A percentile compares a stretch with the other conserved stretches of the same genome.
Evolutionary conservation across 2,888 invertebrate genomes (phyloP).

Genomic region (Camponotus fellah): DNA sequence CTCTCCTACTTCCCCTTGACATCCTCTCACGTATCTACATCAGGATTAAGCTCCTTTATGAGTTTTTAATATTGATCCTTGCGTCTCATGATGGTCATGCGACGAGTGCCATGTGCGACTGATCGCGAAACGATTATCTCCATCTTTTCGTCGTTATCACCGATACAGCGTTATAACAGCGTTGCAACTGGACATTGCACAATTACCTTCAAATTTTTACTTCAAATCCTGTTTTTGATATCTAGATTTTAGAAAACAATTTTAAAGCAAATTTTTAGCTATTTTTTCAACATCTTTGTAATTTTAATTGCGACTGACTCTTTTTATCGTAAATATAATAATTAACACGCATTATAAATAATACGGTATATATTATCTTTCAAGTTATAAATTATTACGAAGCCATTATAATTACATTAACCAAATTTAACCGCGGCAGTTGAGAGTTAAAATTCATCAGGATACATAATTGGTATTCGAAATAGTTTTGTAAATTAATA

Average conservation of each 20-base stretch:
- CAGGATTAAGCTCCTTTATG: slow-evolving; percentile 32
- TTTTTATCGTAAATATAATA: neutral
- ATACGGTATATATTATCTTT: neutral
- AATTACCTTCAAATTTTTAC: neutral
- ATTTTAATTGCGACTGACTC: neutral
- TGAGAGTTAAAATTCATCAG: slow-evolving; percentile 13
- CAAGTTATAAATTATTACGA: slow-evolving; percentile 27
- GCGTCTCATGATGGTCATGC: slow-evolving; percentile 1
- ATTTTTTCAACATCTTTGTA: neutral
- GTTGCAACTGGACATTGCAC: neutral
- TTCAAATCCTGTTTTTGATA: neutral
- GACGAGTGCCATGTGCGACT: slow-evolving; percentile 32
- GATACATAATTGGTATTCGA: slow-evolving; percentile 11
- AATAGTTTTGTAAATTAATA: slow-evolving; percentile 47
- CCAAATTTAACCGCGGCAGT: slow-evolving; percentile 6
- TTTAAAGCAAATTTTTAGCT: neutral
- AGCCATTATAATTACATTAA: slow-evolving; percentile 5
- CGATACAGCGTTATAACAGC: neutral
- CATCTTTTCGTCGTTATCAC: slow-evolving; percentile 2
- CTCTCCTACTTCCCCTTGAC: slow-evolving; percentile 5
- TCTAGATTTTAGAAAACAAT: neutral
- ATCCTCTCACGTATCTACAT: slow-evolving; percentile 22
- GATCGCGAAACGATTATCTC: slow-evolving; percentile 50
- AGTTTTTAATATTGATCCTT: slow-evolving; percentile 48
- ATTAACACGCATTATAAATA: neutral